phyloP scores from a whole-genome alignment of 2,888 invertebrate species.

The Drosophila borealis region DNA sequence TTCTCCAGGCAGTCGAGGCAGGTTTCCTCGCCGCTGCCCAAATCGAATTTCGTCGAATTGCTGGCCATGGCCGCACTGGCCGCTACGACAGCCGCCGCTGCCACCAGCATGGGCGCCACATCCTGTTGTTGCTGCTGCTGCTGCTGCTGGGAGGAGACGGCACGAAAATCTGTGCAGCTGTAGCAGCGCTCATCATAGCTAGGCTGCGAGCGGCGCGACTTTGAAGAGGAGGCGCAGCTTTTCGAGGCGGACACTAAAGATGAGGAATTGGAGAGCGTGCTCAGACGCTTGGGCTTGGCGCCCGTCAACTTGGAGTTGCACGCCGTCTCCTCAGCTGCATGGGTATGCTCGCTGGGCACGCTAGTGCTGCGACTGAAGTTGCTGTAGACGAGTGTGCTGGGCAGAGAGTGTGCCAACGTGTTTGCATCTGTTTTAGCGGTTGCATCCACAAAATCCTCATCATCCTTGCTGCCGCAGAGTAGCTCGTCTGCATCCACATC shows the following conservation, averaged over 20 bases:
- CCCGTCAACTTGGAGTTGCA: constrained; percentile 71
- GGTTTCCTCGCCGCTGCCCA: constrained; percentile 78
- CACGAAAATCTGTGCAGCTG: constrained; percentile 80
- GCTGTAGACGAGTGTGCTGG: constrained; percentile 68
- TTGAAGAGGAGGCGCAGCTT: constrained; percentile 61
- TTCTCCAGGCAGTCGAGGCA: constrained; percentile 84
- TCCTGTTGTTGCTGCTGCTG: constrained; percentile 35
- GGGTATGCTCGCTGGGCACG: constrained; percentile 50
- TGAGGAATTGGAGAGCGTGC: constrained; percentile 76
- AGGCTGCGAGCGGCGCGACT: constrained; percentile 76
- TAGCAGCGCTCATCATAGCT: constrained; percentile 82
- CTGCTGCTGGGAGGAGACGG: constrained; percentile 40
- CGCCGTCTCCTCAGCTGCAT: constrained; percentile 35
- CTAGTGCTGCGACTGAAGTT: constrained; percentile 69
- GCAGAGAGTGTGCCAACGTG: constrained; percentile 72
- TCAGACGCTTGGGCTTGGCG: constrained; percentile 83
- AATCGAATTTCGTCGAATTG: constrained; percentile 63
- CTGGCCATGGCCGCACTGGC: constrained; percentile 53
- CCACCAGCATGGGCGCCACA: constrained; percentile 63
- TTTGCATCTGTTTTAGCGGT: constrained; percentile 29
- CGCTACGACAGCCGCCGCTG: constrained; percentile 61
- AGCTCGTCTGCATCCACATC: constrained; percentile 58
- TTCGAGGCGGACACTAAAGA: constrained; percentile 73
- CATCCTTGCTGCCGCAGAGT: constrained; percentile 40
- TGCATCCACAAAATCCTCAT: constrained; percentile 31